Evolutionary conservation across 2,797 vertebrate genomes (phyloP), one percentile per base, ranked within the genome.

Genomic region (Mastacembelus armatus): DNA sequence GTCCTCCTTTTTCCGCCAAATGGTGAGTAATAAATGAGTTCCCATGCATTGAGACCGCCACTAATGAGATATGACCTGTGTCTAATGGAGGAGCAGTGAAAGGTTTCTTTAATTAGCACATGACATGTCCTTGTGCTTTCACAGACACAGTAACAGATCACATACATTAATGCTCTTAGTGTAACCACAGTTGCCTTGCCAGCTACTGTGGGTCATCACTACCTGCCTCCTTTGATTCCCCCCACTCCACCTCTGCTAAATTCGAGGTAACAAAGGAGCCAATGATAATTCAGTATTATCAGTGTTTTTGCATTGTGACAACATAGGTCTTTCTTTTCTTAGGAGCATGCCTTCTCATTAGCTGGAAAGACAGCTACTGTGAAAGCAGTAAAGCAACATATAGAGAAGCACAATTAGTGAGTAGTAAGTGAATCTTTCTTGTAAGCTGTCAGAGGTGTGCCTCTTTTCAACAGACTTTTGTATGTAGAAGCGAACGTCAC

Each of bases 101-200:
- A 91, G 92, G 85, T 84, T 90, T 88, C 83, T 91, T 92, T 93
- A 93, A 94, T 94, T 93, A 93, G 88, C 85, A 75, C 82, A 64
- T 72, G 79, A 71, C 82, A 66, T 70, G 88, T 91, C 92, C 84
- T 92, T 85, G 86, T 89, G 86, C 86, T 81, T 86, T 93, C 90
- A 75, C 71, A 71, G 76, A 74, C 79, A 42, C 59, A 68, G 79
- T 89, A 93, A 93, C 89, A 84, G 89, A 93, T 92, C 90, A 92
- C 79, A 83, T 86, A 75, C 86, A 88, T 93, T 92, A 92, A 91
- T 91, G 78, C 79, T 65, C 74, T 61, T 62, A 84, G 68, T 50
- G 83, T 90, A 89, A 78, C 89, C 82, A 83, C 71, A 35, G 87
- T 80, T 88, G 87, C 89, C 78, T 70, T 39, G 66, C 79, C 54